Evolutionary conservation across 2,888 invertebrate species (phyloP).

Genomic region (Temnothorax unifasciatus): DNA sequence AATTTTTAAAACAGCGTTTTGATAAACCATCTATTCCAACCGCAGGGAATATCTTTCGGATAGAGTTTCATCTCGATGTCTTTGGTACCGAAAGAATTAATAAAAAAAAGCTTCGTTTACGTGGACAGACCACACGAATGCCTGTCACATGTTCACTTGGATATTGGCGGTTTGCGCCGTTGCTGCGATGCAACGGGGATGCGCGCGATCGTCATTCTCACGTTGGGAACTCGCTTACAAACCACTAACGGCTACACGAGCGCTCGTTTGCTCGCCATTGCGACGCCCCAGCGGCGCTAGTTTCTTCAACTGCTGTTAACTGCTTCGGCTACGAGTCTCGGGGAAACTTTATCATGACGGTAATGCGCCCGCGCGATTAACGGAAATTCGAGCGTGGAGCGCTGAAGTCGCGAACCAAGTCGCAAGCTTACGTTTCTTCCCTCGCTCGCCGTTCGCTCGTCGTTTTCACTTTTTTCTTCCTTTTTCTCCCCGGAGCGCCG

Average conservation of each 20-base stretch:
- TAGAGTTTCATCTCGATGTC: neutral
- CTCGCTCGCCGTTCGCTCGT: neutral
- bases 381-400: conserved; percentile 39
- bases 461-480: neutral
- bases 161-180: conserved; percentile 58
- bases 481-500: conserved; percentile 3
- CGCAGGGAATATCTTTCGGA: conserved; percentile 3
- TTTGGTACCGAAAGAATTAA: conserved; percentile 2
- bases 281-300: conserved; percentile 33
- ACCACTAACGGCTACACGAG: conserved; percentile 65
- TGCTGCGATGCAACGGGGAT: conserved; percentile 23
- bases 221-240: conserved; percentile 58
- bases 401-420: conserved; percentile 40
- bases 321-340: conserved; percentile 26
- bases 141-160: conserved; percentile 31
- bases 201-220: conserved; percentile 61
- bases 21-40: neutral
- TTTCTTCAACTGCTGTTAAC: conserved; percentile 47
- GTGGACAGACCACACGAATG: neutral
- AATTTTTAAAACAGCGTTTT: neutral
- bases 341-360: conserved; percentile 43
- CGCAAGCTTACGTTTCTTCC: conserved; percentile 23
- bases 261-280: conserved; percentile 59
- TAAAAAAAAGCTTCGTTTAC: conserved; percentile 19
- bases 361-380: conserved; percentile 38